Conservation (phyloP, 2,888 invertebrate species). For the Panopea generosa region DNA sequence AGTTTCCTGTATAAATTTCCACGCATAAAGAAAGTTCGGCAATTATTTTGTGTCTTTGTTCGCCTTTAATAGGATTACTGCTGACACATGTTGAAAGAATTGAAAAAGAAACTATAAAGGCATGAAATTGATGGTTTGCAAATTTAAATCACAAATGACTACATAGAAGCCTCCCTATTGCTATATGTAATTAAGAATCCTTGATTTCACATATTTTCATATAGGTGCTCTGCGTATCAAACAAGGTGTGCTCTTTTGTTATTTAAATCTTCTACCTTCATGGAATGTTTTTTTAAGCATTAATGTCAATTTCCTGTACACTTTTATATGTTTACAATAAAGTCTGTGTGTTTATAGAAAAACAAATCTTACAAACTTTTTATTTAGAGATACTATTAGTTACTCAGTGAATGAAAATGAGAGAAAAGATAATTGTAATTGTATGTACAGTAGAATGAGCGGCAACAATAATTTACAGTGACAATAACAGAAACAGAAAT, state of each 20-base stretch:
- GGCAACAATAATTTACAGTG: no score
- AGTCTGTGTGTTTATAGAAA: no score
- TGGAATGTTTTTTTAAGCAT: slow-evolving; percentile 14
- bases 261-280: slow-evolving; percentile 22
- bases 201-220: slow-evolving; percentile 50
- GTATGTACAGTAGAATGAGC: no score
- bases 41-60: slow-evolving; percentile 58
- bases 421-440: no score
- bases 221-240: slow-evolving; percentile 7
- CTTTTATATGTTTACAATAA: not conserved
- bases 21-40: slow-evolving; percentile 37
- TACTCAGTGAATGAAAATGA: no score
- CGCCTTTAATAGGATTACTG: slow-evolving; percentile 61
- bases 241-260: slow-evolving; percentile 23
- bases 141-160: slow-evolving; percentile 56
- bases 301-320: not conserved
- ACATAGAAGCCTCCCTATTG: slow-evolving; percentile 33
- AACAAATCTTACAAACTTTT: no score
- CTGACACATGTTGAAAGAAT: slow-evolving; percentile 57
- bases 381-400: no score
- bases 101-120: slow-evolving; percentile 40
- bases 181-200: slow-evolving; percentile 57
- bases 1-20: slow-evolving; percentile 31
- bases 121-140: slow-evolving; percentile 58
- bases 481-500: no score